These are phyloP conservation scores for Drosophila buzzatii DNA, from an alignment of 2,888 invertebrate species.

Conservation along the genomic window DNA sequence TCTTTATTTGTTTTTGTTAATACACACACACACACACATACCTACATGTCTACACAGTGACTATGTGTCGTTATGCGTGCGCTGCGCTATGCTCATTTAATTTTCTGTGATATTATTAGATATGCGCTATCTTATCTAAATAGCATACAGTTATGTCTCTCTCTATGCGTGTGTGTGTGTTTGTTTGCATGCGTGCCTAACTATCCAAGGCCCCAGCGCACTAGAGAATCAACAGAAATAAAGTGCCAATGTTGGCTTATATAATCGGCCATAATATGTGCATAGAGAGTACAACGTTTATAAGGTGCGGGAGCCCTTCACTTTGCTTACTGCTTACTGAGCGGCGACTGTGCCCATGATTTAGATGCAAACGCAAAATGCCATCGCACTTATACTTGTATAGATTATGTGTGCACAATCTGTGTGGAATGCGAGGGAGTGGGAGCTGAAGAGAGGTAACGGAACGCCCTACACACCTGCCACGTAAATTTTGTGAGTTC, in stretches of 20 bases:
- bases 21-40: slow-evolving; percentile 1
- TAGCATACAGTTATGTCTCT: slow-evolving; percentile 39
- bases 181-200: slow-evolving; percentile 19
- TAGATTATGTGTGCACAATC: slow-evolving; percentile 65
- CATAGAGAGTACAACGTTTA: slow-evolving; percentile 14
- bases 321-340: slow-evolving; percentile 13
- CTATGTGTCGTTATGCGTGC: slow-evolving; percentile 69
- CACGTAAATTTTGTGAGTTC: slow-evolving; percentile 70
- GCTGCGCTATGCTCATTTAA: slow-evolving; percentile 33
- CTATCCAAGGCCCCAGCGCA: slow-evolving; percentile 53
- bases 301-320: slow-evolving; percentile 22
- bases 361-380: slow-evolving; percentile 23
- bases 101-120: slow-evolving; percentile 71
- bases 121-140: slow-evolving; percentile 77
- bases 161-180: not conserved
- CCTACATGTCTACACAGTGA: slow-evolving; percentile 17
- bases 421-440: slow-evolving; percentile 56
- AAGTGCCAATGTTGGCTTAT: slow-evolving; percentile 53
- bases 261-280: slow-evolving; percentile 56
- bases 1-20: slow-evolving; percentile 15
- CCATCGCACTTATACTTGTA: slow-evolving; percentile 36
- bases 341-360: slow-evolving; percentile 26
- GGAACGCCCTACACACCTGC: slow-evolving; percentile 66
- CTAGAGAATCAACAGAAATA: slow-evolving; percentile 29
- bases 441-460: not conserved